Evolutionary conservation across 2,113 vertebrate species (phyloP), one percentile per base, ranked within the genome.

Genomic region (Callipepla californica): DNA sequence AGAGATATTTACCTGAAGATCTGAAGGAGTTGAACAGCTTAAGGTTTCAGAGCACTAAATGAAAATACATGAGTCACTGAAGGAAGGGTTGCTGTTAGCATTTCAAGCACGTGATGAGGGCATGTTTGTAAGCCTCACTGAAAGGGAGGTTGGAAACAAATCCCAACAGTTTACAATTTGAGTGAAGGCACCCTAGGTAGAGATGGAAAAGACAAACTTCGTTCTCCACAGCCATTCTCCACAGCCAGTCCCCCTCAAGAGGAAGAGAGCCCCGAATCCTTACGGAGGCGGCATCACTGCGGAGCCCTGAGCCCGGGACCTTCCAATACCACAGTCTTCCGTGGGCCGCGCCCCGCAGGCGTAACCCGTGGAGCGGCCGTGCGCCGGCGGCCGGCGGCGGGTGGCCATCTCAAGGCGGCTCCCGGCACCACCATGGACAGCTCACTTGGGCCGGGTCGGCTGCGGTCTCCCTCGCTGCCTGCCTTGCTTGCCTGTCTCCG

Each of bases 361-460:
- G 19, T 16, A 57, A 57, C 28, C 28, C 4, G 53, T 30, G 53
- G 53, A 32, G 28, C 28, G 9, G 53, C 53, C 28, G 28, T 18
- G 28, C 30, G 53, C 28, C 26, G 53, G 17, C 15, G 53, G 86
- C 45, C 53, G 53, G 30, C 53, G 9, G 86, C 45, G 32, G 25
- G 19, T 30, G 11, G 38, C 17, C 17, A 57, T 57, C 53, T 57
- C 30, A 18, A 18, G 53, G 30, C 42, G 4, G 13, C 13, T 40
- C 59, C 40, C 19, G 72, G 67, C 68, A 92, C 96, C 97, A 97
- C 97, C 97, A 97, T 97, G 97, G 97, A 97, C 97, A 97, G 97
- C 97, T 97, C 97, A 95, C 96, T 58, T 81, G 92, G 86, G 87
- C 90, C 55, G 47, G 82, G 70, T 79, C 72, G 66, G 62, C 69